phyloP scores from a whole-genome alignment of 2,888 invertebrate genomes.

The Microplitis manilae region DNA sequence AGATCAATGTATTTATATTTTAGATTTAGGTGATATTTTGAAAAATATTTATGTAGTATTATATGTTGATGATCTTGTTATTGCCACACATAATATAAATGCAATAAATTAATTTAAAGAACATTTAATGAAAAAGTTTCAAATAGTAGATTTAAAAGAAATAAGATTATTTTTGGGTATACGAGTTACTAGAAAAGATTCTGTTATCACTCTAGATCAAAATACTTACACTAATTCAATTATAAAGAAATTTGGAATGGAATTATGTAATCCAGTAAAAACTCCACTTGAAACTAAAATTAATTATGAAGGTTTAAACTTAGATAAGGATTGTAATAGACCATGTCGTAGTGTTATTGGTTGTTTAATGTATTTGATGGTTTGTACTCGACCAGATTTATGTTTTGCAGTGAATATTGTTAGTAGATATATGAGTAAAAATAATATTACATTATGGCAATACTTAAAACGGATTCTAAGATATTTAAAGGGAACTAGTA shows the following conservation, averaged over 20 bases:
- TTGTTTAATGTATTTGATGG: conserved; percentile 47
- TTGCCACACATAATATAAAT: conserved; percentile 12
- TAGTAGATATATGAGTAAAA: conserved; percentile 25
- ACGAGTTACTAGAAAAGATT: conserved; percentile 25
- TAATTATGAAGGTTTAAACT: conserved; percentile 32
- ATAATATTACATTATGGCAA: conserved; percentile 7
- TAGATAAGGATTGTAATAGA: conserved; percentile 30
- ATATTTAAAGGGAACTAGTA: neutral
- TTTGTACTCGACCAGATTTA: conserved; percentile 43
- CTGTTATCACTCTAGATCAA: conserved; percentile 49
- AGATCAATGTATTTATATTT: conserved; percentile 38
- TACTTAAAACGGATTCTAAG: neutral
- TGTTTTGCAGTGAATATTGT: conserved; percentile 28
- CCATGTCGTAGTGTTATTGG: conserved; percentile 45
- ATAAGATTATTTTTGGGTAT: conserved; percentile 44
- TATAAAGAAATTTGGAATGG: conserved; percentile 51
- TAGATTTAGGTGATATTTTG: conserved; percentile 18
- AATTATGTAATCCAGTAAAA: conserved; percentile 46
- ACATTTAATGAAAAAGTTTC: conserved; percentile 32
- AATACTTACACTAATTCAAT: conserved; percentile 46
- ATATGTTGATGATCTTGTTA: conserved; percentile 35
- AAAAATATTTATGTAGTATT: conserved; percentile 27
- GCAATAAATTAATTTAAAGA: conserved; percentile 29
- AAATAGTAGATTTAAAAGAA: conserved; percentile 40
- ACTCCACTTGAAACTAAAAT: conserved; percentile 44